Base-by-base conservation (phyloP, 2,888 invertebrate genomes). In the Catocala sponsa region DNA sequence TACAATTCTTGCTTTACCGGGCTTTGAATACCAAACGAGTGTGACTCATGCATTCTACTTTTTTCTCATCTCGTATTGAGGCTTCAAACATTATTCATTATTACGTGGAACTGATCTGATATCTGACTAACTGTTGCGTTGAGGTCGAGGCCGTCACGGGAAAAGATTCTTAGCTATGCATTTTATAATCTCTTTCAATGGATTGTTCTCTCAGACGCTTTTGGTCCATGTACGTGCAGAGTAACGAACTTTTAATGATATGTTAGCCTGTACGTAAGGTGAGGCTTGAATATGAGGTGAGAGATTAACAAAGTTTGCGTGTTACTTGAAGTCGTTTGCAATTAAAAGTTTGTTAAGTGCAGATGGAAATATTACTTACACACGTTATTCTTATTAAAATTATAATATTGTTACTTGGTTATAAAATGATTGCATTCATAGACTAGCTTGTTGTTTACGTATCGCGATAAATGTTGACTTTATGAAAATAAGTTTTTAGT, bases 61-160 rank as follows among this genome's bases (percentile, higher is more conserved):
- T 73, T 74, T 69, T 64, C 68, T 70, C 66, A 65, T 70, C 60
- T 70, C 58, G 42, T 66, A 67, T 70, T 46, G 74, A 72, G 65
- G 72, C 70, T 70, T 70, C 60, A 74, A 74, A 71, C 72, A 74
- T 87, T 85, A 89, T 83, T 90, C 87, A 89, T 85, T 78, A 72
- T 72, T 89, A 85, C 87, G 65, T 65, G 77, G 89, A 90, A 91
- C 71, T 73, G 80, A 86, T 89, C 82, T 83, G 78, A 78, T 83
- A 76, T 76, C 76, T 73, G 66, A 78, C 78, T 87, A 88, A 87
- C 82, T 73, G 82, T 78, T 73, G 76, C 63, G 72, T 65, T 74
- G 78, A 85, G 88, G 88, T 86, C 85, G 85, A 81, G 83, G 82
- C 83, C 92, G 92, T 94, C 93, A 94, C 91, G 94, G 94, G 94